These are phyloP conservation scores for Trissonchulus sp. DNA, from an alignment of 2,888 invertebrate species.

Conservation along the genomic window DNA sequence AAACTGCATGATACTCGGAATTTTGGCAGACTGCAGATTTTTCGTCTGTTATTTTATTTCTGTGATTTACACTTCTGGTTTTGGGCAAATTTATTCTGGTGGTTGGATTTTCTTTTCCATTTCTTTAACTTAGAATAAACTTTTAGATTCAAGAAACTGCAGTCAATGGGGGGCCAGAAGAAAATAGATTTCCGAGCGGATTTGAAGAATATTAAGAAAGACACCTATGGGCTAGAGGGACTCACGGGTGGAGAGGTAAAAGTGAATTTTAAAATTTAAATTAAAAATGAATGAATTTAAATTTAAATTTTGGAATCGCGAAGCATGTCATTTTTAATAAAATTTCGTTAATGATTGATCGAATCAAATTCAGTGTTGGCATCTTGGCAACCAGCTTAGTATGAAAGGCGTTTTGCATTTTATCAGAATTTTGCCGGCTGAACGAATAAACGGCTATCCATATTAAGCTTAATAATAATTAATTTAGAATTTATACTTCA, in stretches of 20 bases:
- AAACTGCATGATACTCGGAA: too few relatives aligned
- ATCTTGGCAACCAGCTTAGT: too few relatives aligned
- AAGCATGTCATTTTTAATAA: constrained; percentile 4
- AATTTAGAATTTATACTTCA: too few relatives aligned
- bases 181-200: constrained; percentile 44
- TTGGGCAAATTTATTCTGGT: background rate
- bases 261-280: constrained; percentile 1
- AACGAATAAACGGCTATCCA: too few relatives aligned
- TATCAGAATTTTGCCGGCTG: too few relatives aligned
- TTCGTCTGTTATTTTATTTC: constrained; percentile 15
- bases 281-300: background rate
- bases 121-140: background rate
- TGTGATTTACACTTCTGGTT: constrained; percentile 18
- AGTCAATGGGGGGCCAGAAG: constrained; percentile 11
- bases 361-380: too few relatives aligned
- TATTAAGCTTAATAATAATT: too few relatives aligned
- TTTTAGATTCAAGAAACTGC: constrained; percentile 20
- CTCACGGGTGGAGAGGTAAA: constrained; percentile 6
- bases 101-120: background rate
- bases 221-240: constrained; percentile 42
- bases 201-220: constrained; percentile 48
- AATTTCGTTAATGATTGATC: too few relatives aligned
- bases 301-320: background rate
- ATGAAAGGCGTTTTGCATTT: too few relatives aligned
- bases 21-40: too few relatives aligned